Base-by-base conservation (phyloP, 2,797 vertebrate genomes). In the Acrocephalus scirpaceus region DNA sequence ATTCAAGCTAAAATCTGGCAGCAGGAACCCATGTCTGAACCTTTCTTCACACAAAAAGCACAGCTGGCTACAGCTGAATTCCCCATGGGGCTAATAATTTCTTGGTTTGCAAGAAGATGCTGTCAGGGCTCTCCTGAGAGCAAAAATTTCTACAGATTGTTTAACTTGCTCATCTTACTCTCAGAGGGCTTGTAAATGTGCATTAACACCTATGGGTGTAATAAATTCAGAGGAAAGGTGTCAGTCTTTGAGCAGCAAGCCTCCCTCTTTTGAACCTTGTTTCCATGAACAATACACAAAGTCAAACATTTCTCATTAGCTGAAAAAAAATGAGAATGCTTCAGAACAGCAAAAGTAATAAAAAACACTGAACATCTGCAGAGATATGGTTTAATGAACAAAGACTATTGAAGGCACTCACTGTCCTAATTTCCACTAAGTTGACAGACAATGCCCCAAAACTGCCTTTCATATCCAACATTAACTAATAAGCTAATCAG, bases 401-500 rank as follows among this genome's bases (percentile, higher is more conserved):
- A 97, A 98, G 95, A 96, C 96, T 97, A 98, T 98, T 95, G 94
- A 97, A 98, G 97, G 97, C 97, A 97, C 96, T 97, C 97, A 92
- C 94, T 98, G 97, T 97, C 97, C 98, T 98, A 97, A 98, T 98
- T 98, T 96, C 95, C 95, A 97, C 96, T 95, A 98, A 97, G 96
- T 96, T 98, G 97, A 98, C 97, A 98, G 97, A 97, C 95, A 98
- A 97, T 98, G 97, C 97, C 97, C 97, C 92, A 96, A 97, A 98
- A 98, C 96, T 97, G 95, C 97, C 95, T 97, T 97, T 97, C 96
- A 98, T 92, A 97, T 97, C 95, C 96, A 97, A 92, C 97, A 97
- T 96, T 96, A 97, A 97, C 97, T 96, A 97, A 98, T 98, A 98
- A 97, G 97, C 95, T 98, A 98, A 98, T 98, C 95, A 97, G 97